Evolutionary conservation across 2,113 vertebrate genomes (phyloP), one percentile per base, ranked within the genome.

Genomic region (Barbus barbus): DNA sequence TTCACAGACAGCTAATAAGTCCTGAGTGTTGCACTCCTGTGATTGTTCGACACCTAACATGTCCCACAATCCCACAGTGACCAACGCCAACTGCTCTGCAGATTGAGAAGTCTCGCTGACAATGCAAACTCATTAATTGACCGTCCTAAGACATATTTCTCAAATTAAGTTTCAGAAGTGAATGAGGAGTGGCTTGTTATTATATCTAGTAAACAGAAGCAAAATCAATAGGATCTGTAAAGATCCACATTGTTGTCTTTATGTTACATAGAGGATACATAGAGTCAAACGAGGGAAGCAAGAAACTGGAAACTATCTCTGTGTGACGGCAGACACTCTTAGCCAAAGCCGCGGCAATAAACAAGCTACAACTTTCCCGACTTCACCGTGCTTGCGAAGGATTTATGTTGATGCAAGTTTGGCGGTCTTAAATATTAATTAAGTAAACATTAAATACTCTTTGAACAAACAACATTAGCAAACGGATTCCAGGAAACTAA

Each of bases 41-140:
- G 51, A 78, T 38, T 41, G 76, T 58, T 78, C 14, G 36, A 61
- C 33, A 61, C n/a, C 76, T 78, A 41, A 61, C 24, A 26, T 41
- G 76, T 63, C 56, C 24, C 56, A 79, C 77, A 79, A 79, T 61
- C 38, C 56, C 77, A 61, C 56, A 26, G 77, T 63, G 77, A 63
- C 56, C 14, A 44, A 9, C 14, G 41, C 56, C 36, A 79, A 41
- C 33, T 78, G 33, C 36, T 78, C 76, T 41, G 36, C 53, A 38
- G 69, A 72, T 16, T 44, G 38, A 72, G 69, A 44, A 72, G 69
- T 8, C 69, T 72, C 20, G 38, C 69, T 24, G 69, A 13, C 69
- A 72, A 44, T 36, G 51, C 3, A 4, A 6, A 2, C 28, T 77
- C 22, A 33, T 56, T 38, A 78, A 60, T 5, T 78, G 33, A 22